Conservation (phyloP, 2,888 invertebrate genomes). For the Agrenia bidenticulata region DNA sequence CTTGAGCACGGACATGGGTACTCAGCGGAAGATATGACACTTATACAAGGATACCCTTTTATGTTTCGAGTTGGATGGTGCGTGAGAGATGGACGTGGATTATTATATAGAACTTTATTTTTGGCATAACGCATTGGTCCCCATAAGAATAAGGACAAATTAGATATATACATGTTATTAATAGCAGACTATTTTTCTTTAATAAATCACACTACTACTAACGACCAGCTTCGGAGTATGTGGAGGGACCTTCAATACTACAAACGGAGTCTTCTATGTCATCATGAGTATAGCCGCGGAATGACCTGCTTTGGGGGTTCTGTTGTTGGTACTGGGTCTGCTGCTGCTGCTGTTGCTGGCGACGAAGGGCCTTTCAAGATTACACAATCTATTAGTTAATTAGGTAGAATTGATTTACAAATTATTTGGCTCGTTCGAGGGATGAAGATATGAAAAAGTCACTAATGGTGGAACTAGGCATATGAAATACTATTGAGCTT, state of each 20-base stretch:
- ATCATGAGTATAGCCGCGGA: slow-evolving; percentile 59
- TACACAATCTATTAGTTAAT: too few species aligned
- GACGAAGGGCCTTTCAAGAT: slow-evolving; percentile 71
- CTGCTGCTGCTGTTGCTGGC: slow-evolving; percentile 60
- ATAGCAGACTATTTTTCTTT: slow-evolving; percentile 13
- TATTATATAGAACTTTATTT: slow-evolving; percentile 15
- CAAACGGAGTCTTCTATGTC: slow-evolving; percentile 81
- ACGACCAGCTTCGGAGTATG: slow-evolving; percentile 50
- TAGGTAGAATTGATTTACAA: too few species aligned
- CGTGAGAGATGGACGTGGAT: too few species aligned
- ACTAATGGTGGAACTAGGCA: too few species aligned
- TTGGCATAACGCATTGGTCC: slow-evolving; percentile 22
- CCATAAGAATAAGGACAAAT: slow-evolving; percentile 22
- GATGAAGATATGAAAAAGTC: too few species aligned
- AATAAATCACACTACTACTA: neutral
- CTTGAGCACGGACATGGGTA: too few species aligned
- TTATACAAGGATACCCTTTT: too few species aligned
- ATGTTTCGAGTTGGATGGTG: too few species aligned
- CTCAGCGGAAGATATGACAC: too few species aligned
- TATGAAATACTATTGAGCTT: too few species aligned
- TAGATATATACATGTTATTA: slow-evolving; percentile 14
- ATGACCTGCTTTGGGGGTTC: slow-evolving; percentile 29
- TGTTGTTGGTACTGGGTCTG: slow-evolving; percentile 57
- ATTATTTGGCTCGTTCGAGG: too few species aligned
- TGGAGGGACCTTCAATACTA: slow-evolving; percentile 75